These are phyloP conservation scores for Muscicapa comitata DNA, from an alignment of 2,797 vertebrate genomes.

Conservation along the genomic window DNA sequence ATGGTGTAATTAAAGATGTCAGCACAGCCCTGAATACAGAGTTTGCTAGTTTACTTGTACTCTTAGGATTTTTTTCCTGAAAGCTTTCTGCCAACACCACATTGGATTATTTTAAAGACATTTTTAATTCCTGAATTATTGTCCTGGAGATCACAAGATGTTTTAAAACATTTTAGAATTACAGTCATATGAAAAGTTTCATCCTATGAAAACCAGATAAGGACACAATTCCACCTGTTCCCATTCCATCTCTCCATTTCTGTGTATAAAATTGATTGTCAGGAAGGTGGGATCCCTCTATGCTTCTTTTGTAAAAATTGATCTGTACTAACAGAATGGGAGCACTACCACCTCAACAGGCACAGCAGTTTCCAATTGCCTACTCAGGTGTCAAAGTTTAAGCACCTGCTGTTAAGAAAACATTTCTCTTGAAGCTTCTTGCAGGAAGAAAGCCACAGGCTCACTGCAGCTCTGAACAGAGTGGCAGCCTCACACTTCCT, in stretches of 20 bases:
- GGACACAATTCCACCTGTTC: background rate
- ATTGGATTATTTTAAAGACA: background rate
- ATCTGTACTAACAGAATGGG: background rate
- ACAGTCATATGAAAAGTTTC: too few species aligned
- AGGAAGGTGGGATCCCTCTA: background rate
- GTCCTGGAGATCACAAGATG: background rate
- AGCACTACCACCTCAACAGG: background rate
- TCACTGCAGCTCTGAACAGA: background rate
- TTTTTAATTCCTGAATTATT: background rate
- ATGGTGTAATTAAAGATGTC: constrained; percentile 45
- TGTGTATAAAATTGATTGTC: background rate
- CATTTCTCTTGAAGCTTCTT: background rate
- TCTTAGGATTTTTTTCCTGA: background rate
- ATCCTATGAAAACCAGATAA: background rate
- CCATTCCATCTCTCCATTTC: background rate
- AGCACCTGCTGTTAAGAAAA: background rate
- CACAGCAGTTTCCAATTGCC: background rate
- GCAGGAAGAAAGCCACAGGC: background rate
- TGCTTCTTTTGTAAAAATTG: background rate
- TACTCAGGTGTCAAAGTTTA: background rate
- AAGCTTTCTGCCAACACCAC: background rate
- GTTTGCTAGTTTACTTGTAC: background rate
- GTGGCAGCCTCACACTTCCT: background rate
- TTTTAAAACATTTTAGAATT: background rate
- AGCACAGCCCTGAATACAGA: constrained; percentile 12